Percentiles rank a stretch among this genome's conserved stretches.
These are phyloP conservation scores for Myanophis thanlyinensis DNA, from an alignment of 2,113 vertebrate genomes.

Conservation along the genomic window DNA sequence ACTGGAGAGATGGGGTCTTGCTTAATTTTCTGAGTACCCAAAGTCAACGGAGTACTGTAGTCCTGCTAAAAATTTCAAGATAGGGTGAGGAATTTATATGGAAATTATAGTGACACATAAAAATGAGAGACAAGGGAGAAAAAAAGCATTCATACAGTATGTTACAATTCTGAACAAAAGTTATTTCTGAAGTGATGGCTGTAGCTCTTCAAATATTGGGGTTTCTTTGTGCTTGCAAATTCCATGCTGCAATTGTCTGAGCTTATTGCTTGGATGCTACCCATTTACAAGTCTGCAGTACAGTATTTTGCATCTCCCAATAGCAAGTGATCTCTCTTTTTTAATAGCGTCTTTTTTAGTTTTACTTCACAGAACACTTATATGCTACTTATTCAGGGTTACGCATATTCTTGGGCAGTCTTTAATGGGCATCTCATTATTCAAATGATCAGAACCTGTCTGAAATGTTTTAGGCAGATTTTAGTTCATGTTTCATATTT, in stretches of 20 bases:
- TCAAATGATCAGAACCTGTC: neutral
- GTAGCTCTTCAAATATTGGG: neutral
- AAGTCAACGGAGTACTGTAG: neutral
- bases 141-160: neutral
- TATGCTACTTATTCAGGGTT: neutral
- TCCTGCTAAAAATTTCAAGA: neutral
- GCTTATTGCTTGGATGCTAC: neutral
- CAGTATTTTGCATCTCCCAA: neutral
- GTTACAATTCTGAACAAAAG: neutral
- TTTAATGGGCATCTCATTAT: neutral
- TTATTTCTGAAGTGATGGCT: neutral
- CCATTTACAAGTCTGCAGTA: neutral
- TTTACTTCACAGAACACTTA: neutral
- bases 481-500: neutral
- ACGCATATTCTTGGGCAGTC: too few species aligned
- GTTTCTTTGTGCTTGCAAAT: neutral
- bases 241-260: neutral
- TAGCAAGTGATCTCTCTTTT: neutral
- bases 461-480: neutral
- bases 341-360: too few species aligned
- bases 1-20: neutral
- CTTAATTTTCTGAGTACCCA: neutral
- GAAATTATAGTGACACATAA: neutral
- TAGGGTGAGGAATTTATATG: neutral
- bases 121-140: neutral